Evolutionary conservation across 1,140 invertebrate species (phyloP).

Genomic region (Propsilocerus akamusi): DNA sequence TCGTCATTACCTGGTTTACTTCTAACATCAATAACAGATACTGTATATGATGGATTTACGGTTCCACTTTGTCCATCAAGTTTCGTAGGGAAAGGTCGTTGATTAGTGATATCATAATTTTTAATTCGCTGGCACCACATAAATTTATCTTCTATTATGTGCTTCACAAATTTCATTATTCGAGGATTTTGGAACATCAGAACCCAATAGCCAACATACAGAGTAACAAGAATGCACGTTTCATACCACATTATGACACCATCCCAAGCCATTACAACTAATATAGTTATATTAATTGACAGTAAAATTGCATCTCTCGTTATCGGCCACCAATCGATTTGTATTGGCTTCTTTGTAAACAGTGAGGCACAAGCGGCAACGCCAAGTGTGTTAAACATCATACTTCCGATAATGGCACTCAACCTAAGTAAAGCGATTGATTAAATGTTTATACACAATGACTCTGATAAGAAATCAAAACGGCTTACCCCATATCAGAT

Average conservation of each 20-base stretch:
- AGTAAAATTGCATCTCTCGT: slow-evolving; percentile 72
- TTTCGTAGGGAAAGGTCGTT: no score
- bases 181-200: slow-evolving; percentile 35
- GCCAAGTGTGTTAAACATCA: slow-evolving; percentile 74
- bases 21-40: no score
- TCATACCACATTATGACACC: slow-evolving; percentile 63
- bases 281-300: slow-evolving; percentile 47
- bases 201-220: slow-evolving; percentile 46
- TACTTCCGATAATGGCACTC: slow-evolving; percentile 72
- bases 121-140: slow-evolving; percentile 20
- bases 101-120: not conserved
- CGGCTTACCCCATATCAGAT: slow-evolving; percentile 49
- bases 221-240: slow-evolving; percentile 41
- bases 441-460: no score
- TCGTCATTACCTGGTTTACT: not conserved
- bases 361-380: slow-evolving; percentile 70
- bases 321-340: slow-evolving; percentile 66
- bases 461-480: slow-evolving; percentile 23
- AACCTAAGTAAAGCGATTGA: no score
- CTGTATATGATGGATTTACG: not conserved
- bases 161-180: slow-evolving; percentile 22
- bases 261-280: slow-evolving; percentile 65
- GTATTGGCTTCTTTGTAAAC: slow-evolving; percentile 52
- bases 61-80: not conserved
- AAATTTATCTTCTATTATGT: slow-evolving; percentile 21